phyloP scores from a whole-genome alignment of 1,140 invertebrate species.

The Hyles vespertilio region DNA sequence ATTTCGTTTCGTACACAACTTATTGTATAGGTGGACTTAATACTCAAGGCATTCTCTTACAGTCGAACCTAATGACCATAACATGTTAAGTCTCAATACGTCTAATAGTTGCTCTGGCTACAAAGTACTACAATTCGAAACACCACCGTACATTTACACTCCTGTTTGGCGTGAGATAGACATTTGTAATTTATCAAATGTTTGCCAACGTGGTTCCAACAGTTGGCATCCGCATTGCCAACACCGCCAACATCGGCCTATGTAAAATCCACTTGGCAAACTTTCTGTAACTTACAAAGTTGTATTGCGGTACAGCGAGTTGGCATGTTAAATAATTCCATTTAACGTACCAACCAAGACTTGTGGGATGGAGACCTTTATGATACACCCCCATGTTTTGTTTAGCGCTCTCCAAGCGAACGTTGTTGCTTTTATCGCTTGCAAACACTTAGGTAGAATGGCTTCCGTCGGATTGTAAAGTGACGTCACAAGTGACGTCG shows the following conservation, averaged over 20 bases:
- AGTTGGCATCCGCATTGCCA: background rate
- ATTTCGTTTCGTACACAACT: no score
- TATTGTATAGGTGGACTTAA: no score
- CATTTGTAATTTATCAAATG: background rate
- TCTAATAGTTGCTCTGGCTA: no score
- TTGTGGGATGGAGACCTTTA: background rate
- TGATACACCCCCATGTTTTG: background rate
- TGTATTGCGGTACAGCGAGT: constrained; percentile 8
- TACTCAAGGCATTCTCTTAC: no score
- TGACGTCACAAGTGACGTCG: background rate
- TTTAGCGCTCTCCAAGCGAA: constrained; percentile 3
- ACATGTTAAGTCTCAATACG: no score
- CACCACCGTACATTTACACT: no score
- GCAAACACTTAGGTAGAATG: constrained; percentile 1
- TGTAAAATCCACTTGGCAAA: constrained; percentile 18
- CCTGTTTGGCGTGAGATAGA: no score
- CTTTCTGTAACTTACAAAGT: constrained; percentile 22
- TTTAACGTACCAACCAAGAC: constrained; percentile 2
- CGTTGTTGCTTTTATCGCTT: constrained; percentile 6
- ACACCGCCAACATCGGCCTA: constrained; percentile 6
- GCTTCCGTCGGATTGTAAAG: background rate
- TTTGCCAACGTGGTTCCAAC: background rate
- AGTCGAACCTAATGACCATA: no score
- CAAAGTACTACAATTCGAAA: no score
- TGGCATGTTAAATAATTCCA: constrained; percentile 22